phyloP scores from a whole-genome alignment of 2,797 vertebrate genomes.

The Tolypeutes matacus region DNA sequence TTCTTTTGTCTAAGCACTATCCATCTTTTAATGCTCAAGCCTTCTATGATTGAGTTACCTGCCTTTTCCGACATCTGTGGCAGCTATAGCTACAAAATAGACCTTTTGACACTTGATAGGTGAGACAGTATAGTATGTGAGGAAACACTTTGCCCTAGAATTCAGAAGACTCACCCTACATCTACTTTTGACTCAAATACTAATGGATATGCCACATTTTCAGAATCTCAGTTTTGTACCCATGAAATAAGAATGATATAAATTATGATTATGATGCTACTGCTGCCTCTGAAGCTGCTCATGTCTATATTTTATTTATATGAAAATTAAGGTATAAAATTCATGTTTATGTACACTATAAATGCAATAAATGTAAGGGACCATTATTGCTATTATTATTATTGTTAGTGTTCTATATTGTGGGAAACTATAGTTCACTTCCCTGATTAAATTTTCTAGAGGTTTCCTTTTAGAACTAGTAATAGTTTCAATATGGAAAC shows the following conservation, averaged over 20 bases:
- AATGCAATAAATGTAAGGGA: neutral
- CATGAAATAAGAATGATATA: neutral
- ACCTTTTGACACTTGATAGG: neutral
- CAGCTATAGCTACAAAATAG: neutral
- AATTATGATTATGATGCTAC: neutral
- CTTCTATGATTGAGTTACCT: neutral
- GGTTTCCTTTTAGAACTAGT: neutral
- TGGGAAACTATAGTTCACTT: neutral
- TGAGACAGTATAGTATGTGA: neutral
- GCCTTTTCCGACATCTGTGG: neutral
- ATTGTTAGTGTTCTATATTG: neutral
- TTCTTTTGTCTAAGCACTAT: neutral
- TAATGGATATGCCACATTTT: neutral
- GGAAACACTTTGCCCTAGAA: neutral
- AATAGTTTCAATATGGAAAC: neutral
- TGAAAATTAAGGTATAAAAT: neutral
- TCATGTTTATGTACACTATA: neutral
- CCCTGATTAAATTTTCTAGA: neutral
- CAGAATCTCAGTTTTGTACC: slow-evolving; percentile 1
- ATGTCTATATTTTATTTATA: neutral
- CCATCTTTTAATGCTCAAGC: neutral
- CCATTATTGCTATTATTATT: neutral
- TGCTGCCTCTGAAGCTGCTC: neutral
- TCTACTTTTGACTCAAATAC: neutral
- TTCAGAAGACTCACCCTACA: neutral